A percentile compares a stretch with the other conserved stretches of the same genome.
phyloP scores from a whole-genome alignment of 2,113 vertebrate species.

The Anhinga rufa region DNA sequence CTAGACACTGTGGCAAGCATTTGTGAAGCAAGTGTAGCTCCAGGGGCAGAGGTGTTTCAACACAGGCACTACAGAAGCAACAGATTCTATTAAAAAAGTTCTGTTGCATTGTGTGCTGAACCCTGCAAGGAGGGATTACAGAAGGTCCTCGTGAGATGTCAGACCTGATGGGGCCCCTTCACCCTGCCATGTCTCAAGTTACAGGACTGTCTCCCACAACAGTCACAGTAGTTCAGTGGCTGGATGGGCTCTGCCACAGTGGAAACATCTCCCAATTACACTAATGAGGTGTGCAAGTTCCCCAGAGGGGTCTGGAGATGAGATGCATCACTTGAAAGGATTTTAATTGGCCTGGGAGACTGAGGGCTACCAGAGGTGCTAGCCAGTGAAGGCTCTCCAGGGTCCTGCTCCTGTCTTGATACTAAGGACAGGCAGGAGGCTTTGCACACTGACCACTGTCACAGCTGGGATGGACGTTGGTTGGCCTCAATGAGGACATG shows the following conservation, averaged over 20 bases:
- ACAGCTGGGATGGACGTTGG: background rate
- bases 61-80: background rate
- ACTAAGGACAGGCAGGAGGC: background rate
- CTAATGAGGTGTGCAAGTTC: constrained; percentile 29
- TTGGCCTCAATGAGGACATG: rapidly evolving
- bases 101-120: background rate
- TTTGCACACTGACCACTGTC: rapidly evolving
- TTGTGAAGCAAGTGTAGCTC: background rate
- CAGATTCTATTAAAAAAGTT: background rate
- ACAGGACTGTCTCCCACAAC: background rate
- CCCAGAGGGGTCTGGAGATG: background rate
- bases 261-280: constrained; percentile 23
- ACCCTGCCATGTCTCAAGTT: background rate
- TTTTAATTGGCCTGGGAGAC: constrained; percentile 52
- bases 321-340: background rate
- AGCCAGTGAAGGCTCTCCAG: background rate
- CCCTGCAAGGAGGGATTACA: background rate
- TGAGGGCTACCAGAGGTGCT: background rate
- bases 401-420: background rate
- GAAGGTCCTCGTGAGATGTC: background rate
- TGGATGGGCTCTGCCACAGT: constrained; percentile 3
- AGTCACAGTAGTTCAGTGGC: background rate
- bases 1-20: background rate
- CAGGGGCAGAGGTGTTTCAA: background rate
- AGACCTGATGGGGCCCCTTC: background rate